Evolutionary conservation across 1,140 invertebrate genomes (phyloP).

Genomic region (Tyrophagus putrescentiae): DNA sequence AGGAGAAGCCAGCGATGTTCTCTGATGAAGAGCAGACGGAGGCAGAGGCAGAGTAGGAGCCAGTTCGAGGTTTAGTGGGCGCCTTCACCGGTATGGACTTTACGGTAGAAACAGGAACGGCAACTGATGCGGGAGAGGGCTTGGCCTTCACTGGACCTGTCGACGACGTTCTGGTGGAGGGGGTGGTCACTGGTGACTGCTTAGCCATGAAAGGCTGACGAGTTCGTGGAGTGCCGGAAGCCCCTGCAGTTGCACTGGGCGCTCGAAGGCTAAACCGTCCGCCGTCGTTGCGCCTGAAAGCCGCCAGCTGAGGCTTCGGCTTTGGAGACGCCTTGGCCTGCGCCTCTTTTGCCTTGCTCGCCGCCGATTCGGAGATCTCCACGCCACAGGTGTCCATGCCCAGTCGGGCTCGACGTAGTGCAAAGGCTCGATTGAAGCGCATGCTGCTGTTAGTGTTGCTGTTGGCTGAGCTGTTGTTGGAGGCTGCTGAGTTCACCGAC

Average conservation of each 20-base stretch:
- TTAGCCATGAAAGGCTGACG: background rate
- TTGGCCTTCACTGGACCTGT: background rate
- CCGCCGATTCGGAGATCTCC: constrained; percentile 27
- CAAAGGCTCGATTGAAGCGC: constrained; percentile 36
- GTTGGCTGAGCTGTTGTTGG: background rate
- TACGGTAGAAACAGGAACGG: background rate
- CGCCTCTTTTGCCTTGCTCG: constrained; percentile 31
- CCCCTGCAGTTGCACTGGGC: no score
- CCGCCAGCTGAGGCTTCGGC: constrained; percentile 2
- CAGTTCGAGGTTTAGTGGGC: background rate
- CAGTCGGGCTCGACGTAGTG: constrained; percentile 35
- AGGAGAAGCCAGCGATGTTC: background rate
- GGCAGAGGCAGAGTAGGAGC: constrained; percentile 6
- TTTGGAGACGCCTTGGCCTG: constrained; percentile 20
- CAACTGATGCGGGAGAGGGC: background rate
- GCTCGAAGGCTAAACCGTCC: constrained; percentile 26
- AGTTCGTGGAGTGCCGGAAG: background rate
- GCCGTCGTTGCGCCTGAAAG: constrained; percentile 24
- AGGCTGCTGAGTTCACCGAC: background rate
- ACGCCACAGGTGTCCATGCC: constrained; percentile 28
- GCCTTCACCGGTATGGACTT: background rate
- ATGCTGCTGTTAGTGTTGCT: constrained; percentile 26
- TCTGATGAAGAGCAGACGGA: constrained; percentile 11
- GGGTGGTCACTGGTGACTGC: background rate
- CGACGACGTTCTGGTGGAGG: background rate